These are phyloP conservation scores for Tipula unca DNA, from an alignment of 2,888 invertebrate genomes.

Conservation along the genomic window DNA sequence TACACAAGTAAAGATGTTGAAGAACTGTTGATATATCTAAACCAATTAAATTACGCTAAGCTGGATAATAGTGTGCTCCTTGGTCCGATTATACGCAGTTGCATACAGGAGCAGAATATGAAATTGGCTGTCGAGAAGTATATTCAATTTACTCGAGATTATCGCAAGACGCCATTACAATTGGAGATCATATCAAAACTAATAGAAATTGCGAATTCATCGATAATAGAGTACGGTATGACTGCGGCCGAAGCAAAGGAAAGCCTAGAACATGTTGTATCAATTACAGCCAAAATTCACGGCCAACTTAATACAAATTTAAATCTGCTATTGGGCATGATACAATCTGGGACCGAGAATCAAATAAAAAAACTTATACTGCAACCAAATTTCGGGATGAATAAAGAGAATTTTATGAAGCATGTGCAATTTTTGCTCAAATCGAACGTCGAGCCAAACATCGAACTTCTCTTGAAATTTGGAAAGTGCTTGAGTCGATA, in stretches of 20 bases:
- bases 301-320: slow-evolving; percentile 40
- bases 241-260: slow-evolving; percentile 34
- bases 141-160: slow-evolving; percentile 42
- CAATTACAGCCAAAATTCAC: slow-evolving; percentile 39
- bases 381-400: slow-evolving; percentile 47
- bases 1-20: slow-evolving; percentile 35
- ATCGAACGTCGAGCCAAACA: slow-evolving; percentile 29
- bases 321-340: slow-evolving; percentile 41
- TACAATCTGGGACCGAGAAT: slow-evolving; percentile 42
- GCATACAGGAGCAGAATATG: slow-evolving; percentile 47
- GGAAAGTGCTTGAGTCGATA: slow-evolving; percentile 34
- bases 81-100: slow-evolving; percentile 53
- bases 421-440: slow-evolving; percentile 44
- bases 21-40: slow-evolving; percentile 47
- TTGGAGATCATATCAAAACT: slow-evolving; percentile 49
- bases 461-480: slow-evolving; percentile 34
- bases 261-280: slow-evolving; percentile 37
- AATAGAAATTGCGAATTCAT: slow-evolving; percentile 34
- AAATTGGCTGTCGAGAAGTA: slow-evolving; percentile 48
- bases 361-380: slow-evolving; percentile 43
- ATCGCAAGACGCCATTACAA: slow-evolving; percentile 55
- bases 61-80: slow-evolving; percentile 47
- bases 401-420: slow-evolving; percentile 45
- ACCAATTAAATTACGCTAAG: slow-evolving; percentile 47
- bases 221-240: slow-evolving; percentile 25